Percentiles rank a stretch among this genome's conserved stretches.
Evolutionary conservation across 1,140 invertebrate genomes (phyloP).

Genomic region (Sycobia sp.): DNA sequence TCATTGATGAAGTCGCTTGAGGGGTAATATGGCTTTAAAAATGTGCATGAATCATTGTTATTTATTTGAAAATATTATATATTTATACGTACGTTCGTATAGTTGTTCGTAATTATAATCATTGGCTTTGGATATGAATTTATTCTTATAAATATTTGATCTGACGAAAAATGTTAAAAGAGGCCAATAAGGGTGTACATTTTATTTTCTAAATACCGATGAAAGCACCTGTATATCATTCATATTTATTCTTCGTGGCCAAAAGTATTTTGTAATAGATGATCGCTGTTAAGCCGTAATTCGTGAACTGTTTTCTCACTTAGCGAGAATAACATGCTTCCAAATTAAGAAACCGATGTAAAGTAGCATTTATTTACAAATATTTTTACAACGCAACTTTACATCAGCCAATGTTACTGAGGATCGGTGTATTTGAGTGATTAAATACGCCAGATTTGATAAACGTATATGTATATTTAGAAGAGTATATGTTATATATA

Average conservation of each 20-base stretch:
- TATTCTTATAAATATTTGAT: conserved; percentile 2
- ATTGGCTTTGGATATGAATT: conserved; percentile 8
- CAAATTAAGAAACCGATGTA: conserved; percentile 35
- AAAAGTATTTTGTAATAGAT: conserved; percentile 38
- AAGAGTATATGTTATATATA: conserved; percentile 30
- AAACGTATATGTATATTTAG: conserved; percentile 27
- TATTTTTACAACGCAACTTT: conserved; percentile 1
- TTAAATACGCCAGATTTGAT: conserved; percentile 44
- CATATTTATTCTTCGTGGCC: conserved; percentile 49
- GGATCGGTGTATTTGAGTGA: conserved; percentile 47
- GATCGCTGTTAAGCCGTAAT: conserved; percentile 34
- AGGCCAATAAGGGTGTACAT: conserved; percentile 17
- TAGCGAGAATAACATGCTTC: conserved; percentile 53
- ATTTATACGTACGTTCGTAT: neutral
- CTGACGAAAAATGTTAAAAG: conserved; percentile 10
- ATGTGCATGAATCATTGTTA: conserved; percentile 1
- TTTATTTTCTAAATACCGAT: conserved; percentile 17
- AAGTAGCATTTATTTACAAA: neutral
- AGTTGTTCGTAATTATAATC: neutral
- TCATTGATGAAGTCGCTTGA: neutral
- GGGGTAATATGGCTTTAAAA: conserved; percentile 2
- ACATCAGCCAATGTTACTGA: conserved; percentile 7
- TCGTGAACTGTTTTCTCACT: conserved; percentile 50
- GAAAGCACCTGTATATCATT: conserved; percentile 9
- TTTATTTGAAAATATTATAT: conserved; percentile 20